A percentile compares a stretch with the other conserved stretches of the same genome.
phyloP scores from a whole-genome alignment of 2,797 vertebrate genomes.

The Chromis chromis region DNA sequence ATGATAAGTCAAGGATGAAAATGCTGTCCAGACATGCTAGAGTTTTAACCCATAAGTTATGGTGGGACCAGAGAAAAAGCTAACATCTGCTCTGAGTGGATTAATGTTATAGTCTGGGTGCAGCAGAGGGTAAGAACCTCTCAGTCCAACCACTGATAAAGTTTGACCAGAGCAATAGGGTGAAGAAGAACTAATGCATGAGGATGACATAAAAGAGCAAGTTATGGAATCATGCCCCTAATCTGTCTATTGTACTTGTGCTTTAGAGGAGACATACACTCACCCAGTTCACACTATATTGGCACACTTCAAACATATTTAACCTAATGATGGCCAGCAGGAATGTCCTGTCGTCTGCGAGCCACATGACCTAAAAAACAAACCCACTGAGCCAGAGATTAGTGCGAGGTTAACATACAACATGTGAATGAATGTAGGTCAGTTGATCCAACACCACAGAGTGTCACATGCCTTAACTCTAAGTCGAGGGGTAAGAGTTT shows the following conservation, averaged over 20 bases:
- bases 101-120: constrained; percentile 12
- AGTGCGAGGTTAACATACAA: constrained; percentile 37
- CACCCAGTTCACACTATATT: background rate
- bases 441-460: constrained; percentile 29
- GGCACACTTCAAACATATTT: constrained; percentile 31
- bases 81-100: constrained; percentile 34
- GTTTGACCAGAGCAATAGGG: background rate
- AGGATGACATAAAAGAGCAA: constrained; percentile 10
- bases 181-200: constrained; percentile 6
- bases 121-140: background rate
- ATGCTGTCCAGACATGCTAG: background rate
- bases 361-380: constrained; percentile 63
- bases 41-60: constrained; percentile 6
- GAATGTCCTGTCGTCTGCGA: constrained; percentile 56
- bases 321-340: constrained; percentile 31
- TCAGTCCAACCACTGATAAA: constrained; percentile 14
- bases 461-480: constrained; percentile 50
- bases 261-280: constrained; percentile 29
- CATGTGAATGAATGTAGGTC: constrained; percentile 62
- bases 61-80: background rate
- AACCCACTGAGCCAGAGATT: constrained; percentile 47
- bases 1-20: background rate
- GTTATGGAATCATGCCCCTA: constrained; percentile 66
- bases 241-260: constrained; percentile 56
- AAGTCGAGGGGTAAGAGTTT: constrained; percentile 2